These are phyloP conservation scores for Drosophila infuscata DNA, from an alignment of 2,888 invertebrate species.

Conservation along the genomic window DNA sequence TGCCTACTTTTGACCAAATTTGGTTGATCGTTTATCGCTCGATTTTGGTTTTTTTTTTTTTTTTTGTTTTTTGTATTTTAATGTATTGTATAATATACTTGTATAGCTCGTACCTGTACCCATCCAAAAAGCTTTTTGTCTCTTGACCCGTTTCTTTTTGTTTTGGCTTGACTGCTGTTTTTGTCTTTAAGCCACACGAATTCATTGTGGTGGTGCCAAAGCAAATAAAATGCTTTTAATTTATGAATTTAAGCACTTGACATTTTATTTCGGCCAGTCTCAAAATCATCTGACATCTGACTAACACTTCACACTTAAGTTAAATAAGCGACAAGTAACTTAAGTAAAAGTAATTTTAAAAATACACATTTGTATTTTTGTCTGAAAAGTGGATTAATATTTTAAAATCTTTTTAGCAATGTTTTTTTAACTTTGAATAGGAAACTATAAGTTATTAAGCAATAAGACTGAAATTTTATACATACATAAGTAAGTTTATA, in stretches of 20 bases:
- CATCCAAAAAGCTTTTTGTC: slow-evolving; percentile 61
- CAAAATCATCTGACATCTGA: slow-evolving; percentile 31
- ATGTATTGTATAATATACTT: slow-evolving; percentile 61
- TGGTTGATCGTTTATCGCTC: slow-evolving; percentile 59
- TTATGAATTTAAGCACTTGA: slow-evolving; percentile 57
- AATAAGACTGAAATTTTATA: background rate
- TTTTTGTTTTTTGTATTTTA: background rate
- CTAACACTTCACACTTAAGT: slow-evolving; percentile 16
- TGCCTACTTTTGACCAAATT: slow-evolving; percentile 80
- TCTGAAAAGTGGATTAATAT: background rate
- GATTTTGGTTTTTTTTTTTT: slow-evolving; percentile 30
- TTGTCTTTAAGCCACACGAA: slow-evolving; percentile 46
- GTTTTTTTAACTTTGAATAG: background rate
- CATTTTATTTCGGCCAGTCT: slow-evolving; percentile 40
- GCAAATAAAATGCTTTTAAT: slow-evolving; percentile 45
- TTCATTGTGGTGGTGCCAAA: slow-evolving; percentile 36
- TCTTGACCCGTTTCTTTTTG: slow-evolving; percentile 74
- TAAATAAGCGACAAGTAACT: background rate
- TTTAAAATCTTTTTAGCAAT: background rate
- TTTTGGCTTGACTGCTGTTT: slow-evolving; percentile 1
- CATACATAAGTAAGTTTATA: background rate
- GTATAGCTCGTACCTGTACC: slow-evolving; percentile 51
- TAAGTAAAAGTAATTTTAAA: background rate
- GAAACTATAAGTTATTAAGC: background rate
- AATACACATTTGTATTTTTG: background rate